A percentile compares a stretch with the other conserved stretches of the same genome.
phyloP scores from a whole-genome alignment of 1,140 invertebrate species.

The Diorhabda elongata region DNA sequence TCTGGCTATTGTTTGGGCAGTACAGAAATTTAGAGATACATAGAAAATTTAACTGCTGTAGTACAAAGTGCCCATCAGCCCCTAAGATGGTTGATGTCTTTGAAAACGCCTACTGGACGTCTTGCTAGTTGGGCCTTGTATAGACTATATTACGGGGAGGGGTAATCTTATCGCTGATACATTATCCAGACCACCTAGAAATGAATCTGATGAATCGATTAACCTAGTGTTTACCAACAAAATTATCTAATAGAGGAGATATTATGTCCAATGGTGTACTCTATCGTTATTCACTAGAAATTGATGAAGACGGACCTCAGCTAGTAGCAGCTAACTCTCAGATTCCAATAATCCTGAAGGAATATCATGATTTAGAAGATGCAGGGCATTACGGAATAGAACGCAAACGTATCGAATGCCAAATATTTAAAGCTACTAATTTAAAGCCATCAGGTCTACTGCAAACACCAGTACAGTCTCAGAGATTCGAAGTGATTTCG shows the following conservation, averaged over 20 bases:
- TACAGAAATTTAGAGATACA: constrained; percentile 34
- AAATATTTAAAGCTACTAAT: no score
- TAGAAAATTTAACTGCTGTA: constrained; percentile 13
- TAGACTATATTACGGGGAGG: no score
- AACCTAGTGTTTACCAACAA: not conserved
- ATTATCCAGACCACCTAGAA: not conserved
- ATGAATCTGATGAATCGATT: not conserved
- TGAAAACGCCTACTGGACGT: no score
- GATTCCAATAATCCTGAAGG: constrained; percentile 21
- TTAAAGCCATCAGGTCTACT: no score
- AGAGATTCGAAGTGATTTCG: no score
- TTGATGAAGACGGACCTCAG: constrained; percentile 28
- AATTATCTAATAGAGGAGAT: constrained; percentile 27
- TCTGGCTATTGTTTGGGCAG: constrained; percentile 46
- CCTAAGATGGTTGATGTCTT: no score
- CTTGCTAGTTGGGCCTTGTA: no score
- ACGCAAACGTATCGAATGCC: constrained; percentile 20
- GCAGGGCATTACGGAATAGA: constrained; percentile 39
- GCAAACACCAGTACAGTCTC: no score
- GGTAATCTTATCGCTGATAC: no score
- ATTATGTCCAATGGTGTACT: constrained; percentile 28
- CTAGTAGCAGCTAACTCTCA: constrained; percentile 24
- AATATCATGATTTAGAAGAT: constrained; percentile 33
- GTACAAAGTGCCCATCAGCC: not conserved
- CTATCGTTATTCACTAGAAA: constrained; percentile 27